Base-by-base conservation (phyloP, 2,888 invertebrate genomes). In the Drosophila incognita region DNA sequence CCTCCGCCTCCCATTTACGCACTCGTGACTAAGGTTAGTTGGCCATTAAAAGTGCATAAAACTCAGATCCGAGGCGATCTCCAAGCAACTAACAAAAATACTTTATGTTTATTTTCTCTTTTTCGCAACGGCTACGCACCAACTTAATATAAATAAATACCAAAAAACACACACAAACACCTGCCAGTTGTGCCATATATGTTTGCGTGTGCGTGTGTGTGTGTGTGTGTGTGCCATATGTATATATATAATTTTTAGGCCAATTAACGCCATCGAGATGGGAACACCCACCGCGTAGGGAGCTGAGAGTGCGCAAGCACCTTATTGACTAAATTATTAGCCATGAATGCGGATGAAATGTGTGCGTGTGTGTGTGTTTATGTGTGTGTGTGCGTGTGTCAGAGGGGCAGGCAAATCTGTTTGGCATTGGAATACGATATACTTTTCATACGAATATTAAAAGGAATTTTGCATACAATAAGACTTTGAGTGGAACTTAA, bases 21-120 rank as follows among this genome's bases (percentile, higher is more conserved):
- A 53, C 54, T 31, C 51, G 13, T 7, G 5, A n/a, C 38, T 38
- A 38, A 27, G 68, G 59, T n/a, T 53, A 48, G 62, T 10, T 38
- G 54, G 40, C 72, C 71, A 81, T 81, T 78, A 74, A 80, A 80
- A 81, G 69, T 79, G 79, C 80, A 80, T 80, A 74, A 80, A 78
- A 74, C 54, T 52, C 54, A 59, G 53, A 64, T 49, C 31, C 33
- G 63, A 60, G 61, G 63, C 71, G 69, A 80, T 69, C 64, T 38
- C 59, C 60, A 58, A 63, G 60, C 66, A 63, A 35, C 62, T 31
- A 62, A 68, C 49, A 56, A 52, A 65, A 67, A 57, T 54, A 40
- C 60, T 62, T 13, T 29, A 48, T 82, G 87, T 80, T 85, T 88
- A 68, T 82, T 82, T 79, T 46, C 15, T 15, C 75, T 85, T 87